These are phyloP conservation scores for Lasioglossum leucozonium DNA, from an alignment of 2,888 invertebrate species.

Conservation along the genomic window DNA sequence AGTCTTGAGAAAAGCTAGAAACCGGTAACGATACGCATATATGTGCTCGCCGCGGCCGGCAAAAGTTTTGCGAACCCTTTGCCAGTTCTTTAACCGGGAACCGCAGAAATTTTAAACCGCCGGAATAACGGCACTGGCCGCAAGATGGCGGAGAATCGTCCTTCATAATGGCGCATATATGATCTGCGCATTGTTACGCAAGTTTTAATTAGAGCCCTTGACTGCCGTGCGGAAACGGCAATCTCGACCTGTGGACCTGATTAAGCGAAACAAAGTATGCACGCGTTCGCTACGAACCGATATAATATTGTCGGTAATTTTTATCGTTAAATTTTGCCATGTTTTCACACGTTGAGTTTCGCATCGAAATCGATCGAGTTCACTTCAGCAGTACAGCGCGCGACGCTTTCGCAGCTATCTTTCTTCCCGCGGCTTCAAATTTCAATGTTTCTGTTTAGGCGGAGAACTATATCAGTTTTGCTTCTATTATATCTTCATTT, in stretches of 20 bases:
- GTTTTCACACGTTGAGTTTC: neutral
- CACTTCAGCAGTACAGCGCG: neutral
- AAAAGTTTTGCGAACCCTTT: neutral
- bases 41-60: neutral
- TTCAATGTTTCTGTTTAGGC: conserved; percentile 7
- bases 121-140: neutral
- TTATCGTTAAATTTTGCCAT: neutral
- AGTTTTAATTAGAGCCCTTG: neutral
- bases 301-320: neutral
- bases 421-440: neutral
- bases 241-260: neutral
- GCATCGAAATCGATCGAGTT: neutral
- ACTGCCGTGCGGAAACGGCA: neutral
- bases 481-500: conserved; percentile 34
- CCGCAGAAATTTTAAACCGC: neutral
- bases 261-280: neutral
- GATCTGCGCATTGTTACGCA: neutral
- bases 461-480: conserved; percentile 9
- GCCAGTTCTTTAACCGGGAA: neutral
- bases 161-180: neutral
- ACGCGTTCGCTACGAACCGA: neutral
- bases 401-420: neutral
- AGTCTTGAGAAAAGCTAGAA: conserved; percentile 5
- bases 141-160: neutral
- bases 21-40: conserved; percentile 11